phyloP scores from a whole-genome alignment of 2,113 vertebrate species.

The Gila orcuttii region DNA sequence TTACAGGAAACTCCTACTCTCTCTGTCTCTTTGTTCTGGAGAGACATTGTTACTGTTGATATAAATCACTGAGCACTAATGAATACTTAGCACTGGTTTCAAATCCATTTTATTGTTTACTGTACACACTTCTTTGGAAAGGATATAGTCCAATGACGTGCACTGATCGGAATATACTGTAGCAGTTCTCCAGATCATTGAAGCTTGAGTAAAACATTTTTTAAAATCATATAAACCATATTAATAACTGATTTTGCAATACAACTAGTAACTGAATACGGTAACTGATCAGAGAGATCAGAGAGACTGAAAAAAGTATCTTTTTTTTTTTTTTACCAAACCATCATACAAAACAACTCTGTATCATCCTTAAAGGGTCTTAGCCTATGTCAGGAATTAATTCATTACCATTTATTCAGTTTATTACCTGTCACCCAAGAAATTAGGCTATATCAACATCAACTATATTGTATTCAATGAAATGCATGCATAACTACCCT shows the following conservation, averaged over 20 bases:
- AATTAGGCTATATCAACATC: not conserved
- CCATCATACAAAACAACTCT: too few species aligned
- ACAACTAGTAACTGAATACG: not conserved
- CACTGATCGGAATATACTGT: not conserved
- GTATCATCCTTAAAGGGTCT: too few species aligned
- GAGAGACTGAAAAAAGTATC: too few species aligned
- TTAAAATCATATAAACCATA: not conserved
- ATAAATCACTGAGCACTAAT: constrained; percentile 13
- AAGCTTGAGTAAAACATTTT: not conserved
- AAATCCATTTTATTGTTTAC: not conserved
- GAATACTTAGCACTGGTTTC: constrained; percentile 3
- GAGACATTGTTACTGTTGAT: not conserved
- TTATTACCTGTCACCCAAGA: too few species aligned
- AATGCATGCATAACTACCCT: not conserved
- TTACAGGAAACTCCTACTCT: not conserved
- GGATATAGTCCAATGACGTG: too few species aligned
- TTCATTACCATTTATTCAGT: not conserved
- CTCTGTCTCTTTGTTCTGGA: constrained; percentile 2
- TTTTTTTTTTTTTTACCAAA: too few species aligned
- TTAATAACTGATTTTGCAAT: not conserved
- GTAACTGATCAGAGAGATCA: not conserved
- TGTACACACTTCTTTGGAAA: not conserved
- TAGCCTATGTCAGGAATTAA: not conserved
- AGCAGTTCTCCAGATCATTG: not conserved
- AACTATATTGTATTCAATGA: not conserved